Percentiles rank a stretch among this genome's conserved stretches.
phyloP scores from a whole-genome alignment of 2,888 invertebrate species.

The Helleia helle region DNA sequence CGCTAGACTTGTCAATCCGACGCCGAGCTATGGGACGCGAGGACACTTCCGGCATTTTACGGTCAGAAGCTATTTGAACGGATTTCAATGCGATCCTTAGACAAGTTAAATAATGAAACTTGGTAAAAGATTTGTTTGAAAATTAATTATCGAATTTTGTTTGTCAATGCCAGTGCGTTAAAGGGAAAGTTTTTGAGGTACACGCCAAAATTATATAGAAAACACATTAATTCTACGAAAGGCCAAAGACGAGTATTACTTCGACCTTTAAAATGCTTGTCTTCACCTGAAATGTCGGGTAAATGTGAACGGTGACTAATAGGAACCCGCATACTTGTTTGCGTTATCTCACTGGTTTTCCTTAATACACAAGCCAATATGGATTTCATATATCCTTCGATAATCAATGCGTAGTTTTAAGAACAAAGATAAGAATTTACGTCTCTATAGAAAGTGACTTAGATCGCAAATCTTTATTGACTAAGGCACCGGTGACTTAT shows the following conservation, averaged over 20 bases:
- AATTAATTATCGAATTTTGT: too few relatives aligned
- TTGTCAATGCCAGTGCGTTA: too few relatives aligned
- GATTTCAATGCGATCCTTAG: background rate
- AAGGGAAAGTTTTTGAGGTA: too few relatives aligned
- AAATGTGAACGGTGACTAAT: too few relatives aligned
- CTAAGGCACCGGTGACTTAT: slow-evolving; percentile 39
- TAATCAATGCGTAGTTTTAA: background rate
- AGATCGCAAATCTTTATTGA: slow-evolving; percentile 48
- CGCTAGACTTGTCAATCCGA: slow-evolving; percentile 39
- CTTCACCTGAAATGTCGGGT: too few relatives aligned
- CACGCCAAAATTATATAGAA: too few relatives aligned
- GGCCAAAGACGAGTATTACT: too few relatives aligned
- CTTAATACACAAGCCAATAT: too few relatives aligned
- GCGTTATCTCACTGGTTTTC: too few relatives aligned
- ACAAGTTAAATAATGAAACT: background rate
- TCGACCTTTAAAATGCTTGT: too few relatives aligned
- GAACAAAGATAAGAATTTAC: slow-evolving; percentile 27
- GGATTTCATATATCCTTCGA: background rate
- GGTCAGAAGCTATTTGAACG: slow-evolving; percentile 3
- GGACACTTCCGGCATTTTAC: slow-evolving; percentile 41
- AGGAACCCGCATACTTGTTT: too few relatives aligned
- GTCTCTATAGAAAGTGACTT: slow-evolving; percentile 48
- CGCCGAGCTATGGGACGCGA: slow-evolving; percentile 25
- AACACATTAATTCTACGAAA: too few relatives aligned
- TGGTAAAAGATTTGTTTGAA: background rate